These are phyloP conservation scores for Pitta sordida DNA, from an alignment of 2,113 vertebrate species.

Conservation along the genomic window DNA sequence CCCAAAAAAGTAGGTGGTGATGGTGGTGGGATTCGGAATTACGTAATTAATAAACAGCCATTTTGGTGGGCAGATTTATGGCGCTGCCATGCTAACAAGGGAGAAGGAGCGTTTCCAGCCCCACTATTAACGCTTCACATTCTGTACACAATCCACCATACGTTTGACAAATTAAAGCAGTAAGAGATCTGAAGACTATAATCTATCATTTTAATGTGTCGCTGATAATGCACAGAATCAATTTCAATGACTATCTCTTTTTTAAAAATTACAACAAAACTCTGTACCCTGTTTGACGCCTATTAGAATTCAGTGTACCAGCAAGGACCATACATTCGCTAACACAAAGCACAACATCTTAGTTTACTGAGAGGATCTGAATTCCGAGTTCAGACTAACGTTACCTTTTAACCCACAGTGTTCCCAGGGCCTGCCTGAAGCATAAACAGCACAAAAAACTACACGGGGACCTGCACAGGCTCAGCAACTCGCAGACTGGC, in stretches of 20 bases:
- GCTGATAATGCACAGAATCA: not conserved
- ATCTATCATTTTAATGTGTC: slow-evolving; percentile 54
- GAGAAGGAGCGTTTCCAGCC: not conserved
- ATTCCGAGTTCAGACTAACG: not conserved
- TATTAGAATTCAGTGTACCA: not conserved
- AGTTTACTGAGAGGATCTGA: not conserved
- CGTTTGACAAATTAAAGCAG: slow-evolving; percentile 50
- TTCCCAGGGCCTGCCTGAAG: not conserved
- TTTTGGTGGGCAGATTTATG: not conserved
- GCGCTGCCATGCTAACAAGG: not conserved
- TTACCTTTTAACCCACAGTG: not conserved
- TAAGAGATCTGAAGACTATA: slow-evolving; percentile 36
- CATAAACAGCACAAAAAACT: not conserved
- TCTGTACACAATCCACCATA: slow-evolving; percentile 16
- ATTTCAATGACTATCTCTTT: not conserved
- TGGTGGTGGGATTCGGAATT: not conserved
- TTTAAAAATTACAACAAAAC: not conserved
- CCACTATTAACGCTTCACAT: not conserved
- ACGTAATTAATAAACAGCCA: not conserved
- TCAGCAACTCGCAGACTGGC: not conserved
- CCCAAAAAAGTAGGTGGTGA: not conserved
- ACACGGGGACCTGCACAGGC: slow-evolving; percentile 25
- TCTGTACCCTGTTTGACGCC: not conserved
- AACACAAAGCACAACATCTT: not conserved
- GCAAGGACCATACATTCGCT: not conserved